phyloP scores from a whole-genome alignment of 2,888 invertebrate species.

The Timandra comae region DNA sequence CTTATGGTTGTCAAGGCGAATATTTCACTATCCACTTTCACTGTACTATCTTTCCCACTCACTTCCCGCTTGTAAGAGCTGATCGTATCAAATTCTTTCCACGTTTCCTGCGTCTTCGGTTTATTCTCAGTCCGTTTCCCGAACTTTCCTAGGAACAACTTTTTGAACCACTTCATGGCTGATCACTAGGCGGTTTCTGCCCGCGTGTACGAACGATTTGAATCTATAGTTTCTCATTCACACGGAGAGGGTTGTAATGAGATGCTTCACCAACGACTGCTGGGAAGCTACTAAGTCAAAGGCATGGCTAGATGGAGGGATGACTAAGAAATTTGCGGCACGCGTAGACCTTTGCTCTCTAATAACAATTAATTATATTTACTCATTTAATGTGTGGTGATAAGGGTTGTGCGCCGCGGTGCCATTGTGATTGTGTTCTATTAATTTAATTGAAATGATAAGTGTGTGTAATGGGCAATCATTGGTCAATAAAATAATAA shows the following conservation, averaged over 20 bases:
- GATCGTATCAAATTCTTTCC: constrained; percentile 32
- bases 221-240: constrained; percentile 79
- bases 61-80: constrained; percentile 19
- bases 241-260: constrained; percentile 28
- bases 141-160: constrained; percentile 75
- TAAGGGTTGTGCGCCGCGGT: constrained; percentile 52
- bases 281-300: constrained; percentile 39
- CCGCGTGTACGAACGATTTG: constrained; percentile 78
- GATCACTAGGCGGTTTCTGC: constrained; percentile 77
- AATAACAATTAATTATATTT: constrained; percentile 61
- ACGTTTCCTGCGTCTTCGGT: constrained; percentile 20
- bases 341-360: constrained; percentile 70
- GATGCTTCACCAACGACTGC: constrained; percentile 32
- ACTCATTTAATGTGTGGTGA: constrained; percentile 52
- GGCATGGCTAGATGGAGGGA: constrained; percentile 16
- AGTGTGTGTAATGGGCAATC: constrained; percentile 29
- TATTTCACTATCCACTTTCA: constrained; percentile 35
- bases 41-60: constrained; percentile 23
- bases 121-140: constrained; percentile 53
- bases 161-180: constrained; percentile 81
- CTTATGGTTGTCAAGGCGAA: constrained; percentile 56
- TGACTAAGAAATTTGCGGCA: constrained; percentile 48
- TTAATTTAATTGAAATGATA: constrained; percentile 55
- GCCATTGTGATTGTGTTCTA: constrained; percentile 51
- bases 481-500: constrained; percentile 23